Percentiles rank a stretch among this genome's conserved stretches.
These are phyloP conservation scores for Galeruca laticollis DNA, from an alignment of 2,888 invertebrate genomes.

Conservation along the genomic window DNA sequence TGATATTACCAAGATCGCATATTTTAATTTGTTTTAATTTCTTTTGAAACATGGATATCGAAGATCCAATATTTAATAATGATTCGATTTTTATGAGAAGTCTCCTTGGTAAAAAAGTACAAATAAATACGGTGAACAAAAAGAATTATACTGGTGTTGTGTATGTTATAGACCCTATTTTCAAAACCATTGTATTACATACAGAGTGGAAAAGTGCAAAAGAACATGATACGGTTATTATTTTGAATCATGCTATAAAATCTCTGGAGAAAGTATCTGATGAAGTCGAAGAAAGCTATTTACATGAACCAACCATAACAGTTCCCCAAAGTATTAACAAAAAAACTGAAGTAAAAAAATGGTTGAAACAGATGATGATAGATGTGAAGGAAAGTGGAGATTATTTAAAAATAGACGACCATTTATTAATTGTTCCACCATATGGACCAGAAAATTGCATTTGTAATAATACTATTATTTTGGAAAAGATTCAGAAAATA, in stretches of 20 bases:
- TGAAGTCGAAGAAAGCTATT: slow-evolving; percentile 47
- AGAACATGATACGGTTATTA: slow-evolving; percentile 48
- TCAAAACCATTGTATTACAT: slow-evolving; percentile 59
- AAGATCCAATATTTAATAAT: slow-evolving; percentile 52
- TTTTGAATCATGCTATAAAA: slow-evolving; percentile 57
- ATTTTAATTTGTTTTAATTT: not conserved
- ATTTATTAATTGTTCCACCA: slow-evolving; percentile 63
- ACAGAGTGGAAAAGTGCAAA: slow-evolving; percentile 41
- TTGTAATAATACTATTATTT: slow-evolving; percentile 63
- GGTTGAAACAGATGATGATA: slow-evolving; percentile 62
- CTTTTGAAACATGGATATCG: slow-evolving; percentile 29
- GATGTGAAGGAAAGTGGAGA: slow-evolving; percentile 61
- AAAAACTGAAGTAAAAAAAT: slow-evolving; percentile 57
- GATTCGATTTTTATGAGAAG: slow-evolving; percentile 56
- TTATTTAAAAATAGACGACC: slow-evolving; percentile 61
- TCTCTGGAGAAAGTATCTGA: slow-evolving; percentile 53
- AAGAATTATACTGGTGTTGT: slow-evolving; percentile 54
- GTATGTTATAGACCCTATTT: slow-evolving; percentile 62
- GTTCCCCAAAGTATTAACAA: slow-evolving; percentile 37
- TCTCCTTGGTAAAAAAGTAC: slow-evolving; percentile 58
- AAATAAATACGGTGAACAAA: slow-evolving; percentile 55
- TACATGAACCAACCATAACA: slow-evolving; percentile 31
- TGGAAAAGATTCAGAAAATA: slow-evolving; percentile 62
- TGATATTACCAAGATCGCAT: not conserved
- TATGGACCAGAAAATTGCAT: slow-evolving; percentile 63